Evolutionary conservation across 2,797 vertebrate genomes (phyloP), one percentile per base, ranked within the genome.

Genomic region (Enteromius treurensis): DNA sequence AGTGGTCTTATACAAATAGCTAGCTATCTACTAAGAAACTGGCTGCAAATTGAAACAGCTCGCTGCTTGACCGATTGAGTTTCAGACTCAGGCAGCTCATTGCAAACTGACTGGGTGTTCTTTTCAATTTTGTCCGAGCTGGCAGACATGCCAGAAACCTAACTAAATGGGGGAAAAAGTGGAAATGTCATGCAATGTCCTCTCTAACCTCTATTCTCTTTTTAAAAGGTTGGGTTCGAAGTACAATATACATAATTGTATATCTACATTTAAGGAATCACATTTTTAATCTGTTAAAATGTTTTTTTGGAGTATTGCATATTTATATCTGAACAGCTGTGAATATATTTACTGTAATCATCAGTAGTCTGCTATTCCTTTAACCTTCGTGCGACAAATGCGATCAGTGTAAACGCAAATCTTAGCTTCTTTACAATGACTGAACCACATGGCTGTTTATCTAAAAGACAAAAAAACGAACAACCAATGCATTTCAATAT

Each of bases 301-400:
- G 65, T n/a, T 70, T 58, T 55, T 42, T 42, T 42, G 40, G 8
- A 70, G 21, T 8, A 70, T 21, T 37, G 32, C 64, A 15, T 79
- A 68, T 79, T 80, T 80, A 70, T 45, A 58, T 45, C 49, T 80
- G 47, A 53, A 23, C 45, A 53, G 68, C 62, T 68, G 42, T 79
- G 58, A 77, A 77, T 47, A 77, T 45, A 77, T 29, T 67, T 42
- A n/a, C 45, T 23, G 29, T 49, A 49, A 37, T 79, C 17, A 29
- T 65, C 53, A 17, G 19, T 49, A 34, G 42, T 49, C 3, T 32
- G 47, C 42, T 67, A 62, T 42, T 47, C 10, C 7, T 64, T 77
- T 64, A 45, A 45, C 15, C 10, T 47, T 64, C 26, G 19, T 64
- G 58, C 17, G 29, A 17, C 60, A 64, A 19, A 64, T 34, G 42